phyloP scores from a whole-genome alignment of 1,140 invertebrate genomes.

The Saccostrea echinata region DNA sequence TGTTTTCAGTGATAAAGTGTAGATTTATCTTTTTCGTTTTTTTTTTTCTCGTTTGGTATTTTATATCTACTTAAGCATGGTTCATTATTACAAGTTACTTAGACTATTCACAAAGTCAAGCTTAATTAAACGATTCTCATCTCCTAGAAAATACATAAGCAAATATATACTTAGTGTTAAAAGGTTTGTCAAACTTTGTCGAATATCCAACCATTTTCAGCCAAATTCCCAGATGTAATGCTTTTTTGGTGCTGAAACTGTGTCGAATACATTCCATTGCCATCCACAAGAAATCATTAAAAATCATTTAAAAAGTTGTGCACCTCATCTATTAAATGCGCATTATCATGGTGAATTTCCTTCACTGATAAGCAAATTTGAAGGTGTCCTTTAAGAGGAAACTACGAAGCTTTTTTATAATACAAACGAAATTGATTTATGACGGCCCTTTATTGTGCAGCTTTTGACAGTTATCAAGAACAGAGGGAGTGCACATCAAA shows the following conservation, averaged over 20 bases:
- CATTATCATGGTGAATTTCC: conserved; percentile 14
- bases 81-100: no score
- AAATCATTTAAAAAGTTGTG: neutral
- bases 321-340: neutral
- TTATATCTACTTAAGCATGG: no score
- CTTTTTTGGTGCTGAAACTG: neutral
- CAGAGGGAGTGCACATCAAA: neutral
- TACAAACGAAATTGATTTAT: conserved; percentile 30
- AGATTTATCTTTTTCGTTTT: no score
- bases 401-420: conserved; percentile 7
- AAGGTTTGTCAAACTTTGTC: neutral
- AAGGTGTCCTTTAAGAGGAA: conserved; percentile 36
- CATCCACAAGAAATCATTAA: neutral
- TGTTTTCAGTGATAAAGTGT: no score
- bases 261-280: neutral
- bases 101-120: no score
- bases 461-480: conserved; percentile 2
- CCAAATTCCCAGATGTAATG: neutral
- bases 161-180: conserved; percentile 30
- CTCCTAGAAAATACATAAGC: neutral
- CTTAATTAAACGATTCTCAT: neutral
- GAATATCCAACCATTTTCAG: conserved; percentile 21
- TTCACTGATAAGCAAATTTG: neutral
- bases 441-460: neutral
- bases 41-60: no score